Conservation (phyloP, 2,113 vertebrate genomes). For the Chrysochloris asiatica region DNA sequence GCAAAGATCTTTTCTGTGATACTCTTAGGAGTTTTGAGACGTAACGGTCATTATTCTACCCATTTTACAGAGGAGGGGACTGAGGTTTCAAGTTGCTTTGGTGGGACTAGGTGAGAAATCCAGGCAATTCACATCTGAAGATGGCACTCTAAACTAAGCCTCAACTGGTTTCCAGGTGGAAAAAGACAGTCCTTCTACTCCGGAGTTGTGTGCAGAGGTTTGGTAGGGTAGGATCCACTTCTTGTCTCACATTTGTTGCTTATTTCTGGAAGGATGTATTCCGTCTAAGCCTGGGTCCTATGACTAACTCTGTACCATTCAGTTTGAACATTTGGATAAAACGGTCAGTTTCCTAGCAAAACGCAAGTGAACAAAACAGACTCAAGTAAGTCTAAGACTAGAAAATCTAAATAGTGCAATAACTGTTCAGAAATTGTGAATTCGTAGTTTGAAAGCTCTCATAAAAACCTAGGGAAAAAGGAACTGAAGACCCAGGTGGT, state of each 20-base stretch:
- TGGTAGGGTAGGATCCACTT: neutral
- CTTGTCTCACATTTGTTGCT: too few relatives aligned
- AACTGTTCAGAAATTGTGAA: neutral
- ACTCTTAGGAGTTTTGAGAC: neutral
- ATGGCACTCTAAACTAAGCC: neutral
- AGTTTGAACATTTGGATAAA: neutral
- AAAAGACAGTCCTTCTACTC: neutral
- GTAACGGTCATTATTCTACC: neutral
- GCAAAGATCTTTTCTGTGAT: neutral
- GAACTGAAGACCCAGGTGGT: neutral
- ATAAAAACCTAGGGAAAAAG: neutral
- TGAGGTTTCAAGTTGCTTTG: neutral
- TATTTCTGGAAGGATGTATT: neutral
- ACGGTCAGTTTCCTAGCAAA: neutral
- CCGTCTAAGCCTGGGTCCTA: neutral
- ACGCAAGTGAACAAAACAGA: neutral
- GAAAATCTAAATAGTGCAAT: neutral
- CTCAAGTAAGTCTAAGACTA: neutral
- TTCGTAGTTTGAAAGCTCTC: neutral
- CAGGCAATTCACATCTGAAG: accelerated
- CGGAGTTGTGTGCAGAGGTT: accelerated
- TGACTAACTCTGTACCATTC: neutral
- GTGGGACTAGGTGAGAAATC: neutral
- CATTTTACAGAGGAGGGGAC: neutral
- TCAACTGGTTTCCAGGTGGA: accelerated